phyloP scores from a whole-genome alignment of 2,113 vertebrate species.

The Etia nguti region DNA sequence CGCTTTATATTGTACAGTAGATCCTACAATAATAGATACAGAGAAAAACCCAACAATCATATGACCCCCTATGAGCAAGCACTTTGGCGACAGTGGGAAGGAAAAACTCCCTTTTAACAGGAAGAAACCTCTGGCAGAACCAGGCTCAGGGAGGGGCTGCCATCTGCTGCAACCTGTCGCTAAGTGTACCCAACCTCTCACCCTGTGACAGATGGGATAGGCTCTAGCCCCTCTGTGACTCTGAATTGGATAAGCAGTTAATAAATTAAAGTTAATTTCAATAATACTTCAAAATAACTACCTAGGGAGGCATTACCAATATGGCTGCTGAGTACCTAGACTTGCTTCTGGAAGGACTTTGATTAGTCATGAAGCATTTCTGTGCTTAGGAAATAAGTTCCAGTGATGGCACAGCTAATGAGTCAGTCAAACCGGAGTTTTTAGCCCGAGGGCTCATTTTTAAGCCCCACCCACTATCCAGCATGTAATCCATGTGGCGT shows the following conservation, averaged over 20 bases:
- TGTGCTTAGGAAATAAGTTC: background rate
- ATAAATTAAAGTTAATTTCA: background rate
- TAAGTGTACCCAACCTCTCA: background rate
- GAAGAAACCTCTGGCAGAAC: no score
- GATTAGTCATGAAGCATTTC: background rate
- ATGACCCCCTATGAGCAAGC: no score
- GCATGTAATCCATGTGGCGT: background rate
- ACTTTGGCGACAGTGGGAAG: no score
- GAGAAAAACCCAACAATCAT: no score
- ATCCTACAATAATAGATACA: no score
- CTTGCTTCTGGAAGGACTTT: background rate
- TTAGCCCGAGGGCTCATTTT: background rate
- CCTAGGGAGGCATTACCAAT: background rate
- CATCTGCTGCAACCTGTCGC: no score
- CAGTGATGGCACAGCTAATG: background rate
- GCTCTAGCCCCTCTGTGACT: background rate
- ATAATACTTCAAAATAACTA: background rate
- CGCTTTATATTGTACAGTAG: no score
- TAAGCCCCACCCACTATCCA: background rate
- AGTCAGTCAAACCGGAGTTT: background rate
- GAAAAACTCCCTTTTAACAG: no score
- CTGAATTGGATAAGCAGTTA: background rate
- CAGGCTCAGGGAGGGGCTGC: no score
- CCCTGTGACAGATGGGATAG: background rate
- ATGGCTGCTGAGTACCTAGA: background rate